Conservation (phyloP, 2,797 vertebrate species). For the Danio aesculapii region DNA sequence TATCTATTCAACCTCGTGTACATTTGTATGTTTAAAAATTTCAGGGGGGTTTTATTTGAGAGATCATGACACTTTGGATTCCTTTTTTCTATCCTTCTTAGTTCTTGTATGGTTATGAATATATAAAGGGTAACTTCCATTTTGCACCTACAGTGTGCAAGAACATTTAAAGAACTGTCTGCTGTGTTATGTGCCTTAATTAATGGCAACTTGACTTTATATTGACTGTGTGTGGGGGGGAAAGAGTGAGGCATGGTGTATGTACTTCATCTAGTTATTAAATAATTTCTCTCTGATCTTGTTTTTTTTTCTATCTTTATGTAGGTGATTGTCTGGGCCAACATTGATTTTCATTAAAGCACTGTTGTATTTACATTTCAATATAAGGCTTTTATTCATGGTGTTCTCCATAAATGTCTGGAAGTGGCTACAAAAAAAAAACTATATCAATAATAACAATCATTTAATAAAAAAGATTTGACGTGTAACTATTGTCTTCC, state of each 20-base stretch:
- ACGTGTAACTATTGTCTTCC: too few species aligned
- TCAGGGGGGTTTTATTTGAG: constrained; percentile 88
- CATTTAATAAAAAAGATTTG: too few species aligned
- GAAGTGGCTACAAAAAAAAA: neutral
- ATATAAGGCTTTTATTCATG: neutral
- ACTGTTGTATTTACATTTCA: neutral
- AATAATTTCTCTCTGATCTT: constrained; percentile 7
- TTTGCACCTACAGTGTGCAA: neutral
- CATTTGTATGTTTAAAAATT: constrained; percentile 89
- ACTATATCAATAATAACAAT: neutral
- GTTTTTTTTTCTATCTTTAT: neutral
- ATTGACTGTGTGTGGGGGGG: constrained; percentile 5
- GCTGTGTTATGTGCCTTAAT: constrained; percentile 60
- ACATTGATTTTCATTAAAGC: constrained; percentile 26
- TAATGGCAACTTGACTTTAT: constrained; percentile 44
- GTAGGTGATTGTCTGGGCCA: neutral
- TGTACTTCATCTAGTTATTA: constrained; percentile 15
- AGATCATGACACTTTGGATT: constrained; percentile 92
- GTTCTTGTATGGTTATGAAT: neutral
- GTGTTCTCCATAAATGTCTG: neutral
- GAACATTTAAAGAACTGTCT: constrained; percentile 29
- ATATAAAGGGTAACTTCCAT: constrained; percentile 1
- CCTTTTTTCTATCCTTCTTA: constrained; percentile 72
- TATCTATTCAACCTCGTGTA: constrained; percentile 87
- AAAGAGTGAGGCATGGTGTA: constrained; percentile 11